Conservation (phyloP, 2,888 invertebrate genomes). For the Trissonchulus latispiculum region DNA sequence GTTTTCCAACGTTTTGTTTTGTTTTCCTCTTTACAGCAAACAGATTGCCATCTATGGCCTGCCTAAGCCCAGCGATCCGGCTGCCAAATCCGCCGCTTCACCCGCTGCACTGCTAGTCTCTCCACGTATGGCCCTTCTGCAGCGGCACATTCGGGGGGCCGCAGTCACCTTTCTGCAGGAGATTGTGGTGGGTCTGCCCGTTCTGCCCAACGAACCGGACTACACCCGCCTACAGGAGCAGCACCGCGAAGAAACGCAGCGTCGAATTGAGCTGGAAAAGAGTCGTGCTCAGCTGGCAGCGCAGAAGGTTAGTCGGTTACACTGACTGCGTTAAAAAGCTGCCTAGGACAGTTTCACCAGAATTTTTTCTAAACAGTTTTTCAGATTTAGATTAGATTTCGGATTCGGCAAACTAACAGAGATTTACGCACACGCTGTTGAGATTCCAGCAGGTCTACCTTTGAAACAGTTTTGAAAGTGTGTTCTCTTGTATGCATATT, state of each 20-base stretch:
- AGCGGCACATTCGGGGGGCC: slow-evolving; percentile 22
- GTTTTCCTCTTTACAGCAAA: slow-evolving; percentile 21
- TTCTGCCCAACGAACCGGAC: slow-evolving; percentile 69
- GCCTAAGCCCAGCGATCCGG: background rate
- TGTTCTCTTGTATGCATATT: too few relatives aligned
- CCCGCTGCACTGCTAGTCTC: slow-evolving; percentile 3
- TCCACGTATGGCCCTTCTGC: slow-evolving; percentile 22
- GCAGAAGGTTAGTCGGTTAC: too few relatives aligned
- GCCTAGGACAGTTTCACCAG: too few relatives aligned
- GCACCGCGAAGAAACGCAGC: slow-evolving; percentile 30
- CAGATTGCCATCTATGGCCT: slow-evolving; percentile 12
- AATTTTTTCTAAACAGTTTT: too few relatives aligned
- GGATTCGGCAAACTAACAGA: too few relatives aligned
- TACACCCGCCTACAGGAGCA: slow-evolving; percentile 57
- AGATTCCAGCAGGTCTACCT: too few relatives aligned
- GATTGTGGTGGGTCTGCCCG: slow-evolving; percentile 61
- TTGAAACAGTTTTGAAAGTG: too few relatives aligned
- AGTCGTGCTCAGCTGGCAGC: slow-evolving; percentile 37
- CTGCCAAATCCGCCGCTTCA: too few relatives aligned
- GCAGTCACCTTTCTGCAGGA: slow-evolving; percentile 25
- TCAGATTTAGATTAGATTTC: too few relatives aligned
- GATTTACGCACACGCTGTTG: too few relatives aligned
- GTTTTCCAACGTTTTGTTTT: too few relatives aligned
- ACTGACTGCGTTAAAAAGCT: too few relatives aligned
- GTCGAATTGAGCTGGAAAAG: slow-evolving; percentile 25